These are phyloP conservation scores for Corydoras maculifer DNA, from an alignment of 2,113 vertebrate genomes.

Conservation along the genomic window DNA sequence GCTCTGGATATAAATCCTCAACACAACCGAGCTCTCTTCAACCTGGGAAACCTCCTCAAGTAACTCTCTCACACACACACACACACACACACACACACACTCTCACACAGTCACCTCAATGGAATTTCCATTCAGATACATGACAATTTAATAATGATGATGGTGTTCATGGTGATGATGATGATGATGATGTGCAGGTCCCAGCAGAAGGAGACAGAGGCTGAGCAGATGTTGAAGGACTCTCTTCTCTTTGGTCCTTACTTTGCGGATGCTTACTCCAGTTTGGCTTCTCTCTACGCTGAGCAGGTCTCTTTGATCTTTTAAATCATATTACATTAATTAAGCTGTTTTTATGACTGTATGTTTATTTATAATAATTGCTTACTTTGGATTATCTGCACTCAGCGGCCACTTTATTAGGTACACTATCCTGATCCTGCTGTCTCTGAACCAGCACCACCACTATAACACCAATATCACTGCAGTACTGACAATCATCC, in stretches of 20 bases:
- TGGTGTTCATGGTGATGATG: neutral
- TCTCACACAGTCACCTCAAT: neutral
- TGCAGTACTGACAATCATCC: no score
- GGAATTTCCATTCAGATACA: neutral
- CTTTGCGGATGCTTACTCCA: slow-evolving; percentile 92
- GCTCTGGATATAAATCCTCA: slow-evolving; percentile 86
- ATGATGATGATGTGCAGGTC: slow-evolving; percentile 61
- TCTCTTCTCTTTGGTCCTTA: slow-evolving; percentile 82
- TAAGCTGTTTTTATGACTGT: no score
- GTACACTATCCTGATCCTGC: no score
- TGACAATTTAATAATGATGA: neutral
- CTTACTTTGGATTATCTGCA: no score
- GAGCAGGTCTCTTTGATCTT: slow-evolving; percentile 75
- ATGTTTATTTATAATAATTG: no score
- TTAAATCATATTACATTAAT: neutral
- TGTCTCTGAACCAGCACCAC: no score
- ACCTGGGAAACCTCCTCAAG: slow-evolving; percentile 92
- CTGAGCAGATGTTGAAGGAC: slow-evolving; percentile 72
- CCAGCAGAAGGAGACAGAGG: slow-evolving; percentile 79
- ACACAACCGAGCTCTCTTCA: slow-evolving; percentile 94
- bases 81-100: neutral
- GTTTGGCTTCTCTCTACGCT: slow-evolving; percentile 84
- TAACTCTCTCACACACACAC: slow-evolving; percentile 46
- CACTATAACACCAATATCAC: no score
- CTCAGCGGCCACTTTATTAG: no score